These are phyloP conservation scores for Rissa tridactyla DNA, from an alignment of 2,113 vertebrate genomes.

Conservation along the genomic window DNA sequence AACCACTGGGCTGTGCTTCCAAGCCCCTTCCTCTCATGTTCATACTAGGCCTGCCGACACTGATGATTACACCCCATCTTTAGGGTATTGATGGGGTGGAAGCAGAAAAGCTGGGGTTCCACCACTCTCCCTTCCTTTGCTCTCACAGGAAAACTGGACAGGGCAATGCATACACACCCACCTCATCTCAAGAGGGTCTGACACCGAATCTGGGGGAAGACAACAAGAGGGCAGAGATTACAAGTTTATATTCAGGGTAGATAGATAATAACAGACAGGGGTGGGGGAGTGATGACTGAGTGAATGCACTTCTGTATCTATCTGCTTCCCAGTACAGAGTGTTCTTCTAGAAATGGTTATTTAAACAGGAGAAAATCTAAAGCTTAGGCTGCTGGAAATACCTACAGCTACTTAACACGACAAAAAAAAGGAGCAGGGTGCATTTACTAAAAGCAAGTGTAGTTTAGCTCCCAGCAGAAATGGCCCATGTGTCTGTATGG, in stretches of 20 bases:
- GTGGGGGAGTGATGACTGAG: background rate
- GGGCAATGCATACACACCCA: background rate
- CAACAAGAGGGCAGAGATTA: background rate
- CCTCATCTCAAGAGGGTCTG: rapidly evolving
- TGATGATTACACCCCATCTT: background rate
- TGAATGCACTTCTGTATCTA: background rate
- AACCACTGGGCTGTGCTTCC: background rate
- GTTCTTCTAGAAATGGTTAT: background rate
- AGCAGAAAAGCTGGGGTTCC: background rate
- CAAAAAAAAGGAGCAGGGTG: background rate
- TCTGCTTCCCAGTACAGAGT: background rate
- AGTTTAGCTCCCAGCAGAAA: background rate
- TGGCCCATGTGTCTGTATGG: background rate
- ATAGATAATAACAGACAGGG: background rate
- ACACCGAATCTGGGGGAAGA: background rate
- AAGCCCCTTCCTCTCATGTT: background rate
- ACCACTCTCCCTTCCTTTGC: background rate
- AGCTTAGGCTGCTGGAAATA: background rate
- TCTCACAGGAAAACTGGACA: background rate
- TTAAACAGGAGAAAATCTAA: background rate
- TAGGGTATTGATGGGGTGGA: background rate
- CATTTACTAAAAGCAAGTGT: background rate
- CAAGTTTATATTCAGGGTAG: background rate
- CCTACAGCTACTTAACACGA: background rate
- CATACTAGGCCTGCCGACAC: background rate